phyloP scores from a whole-genome alignment of 2,797 vertebrate genomes.

The Liasis olivaceus region DNA sequence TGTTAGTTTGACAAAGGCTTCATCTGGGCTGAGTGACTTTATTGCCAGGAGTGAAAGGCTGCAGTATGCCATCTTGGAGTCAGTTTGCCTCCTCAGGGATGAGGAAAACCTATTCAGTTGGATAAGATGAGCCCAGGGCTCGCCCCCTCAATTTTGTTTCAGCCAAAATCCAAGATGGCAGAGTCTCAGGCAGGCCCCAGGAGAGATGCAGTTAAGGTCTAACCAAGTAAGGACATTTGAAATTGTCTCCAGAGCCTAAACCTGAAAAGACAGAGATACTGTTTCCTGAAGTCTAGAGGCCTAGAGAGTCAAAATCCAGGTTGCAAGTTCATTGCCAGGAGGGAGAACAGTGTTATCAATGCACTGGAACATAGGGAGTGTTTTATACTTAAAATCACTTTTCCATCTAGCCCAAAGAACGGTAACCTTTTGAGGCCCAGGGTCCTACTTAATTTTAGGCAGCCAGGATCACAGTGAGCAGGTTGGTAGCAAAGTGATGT shows the following conservation, averaged over 20 bases:
- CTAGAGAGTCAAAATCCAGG: not conserved
- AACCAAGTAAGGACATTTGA: no score
- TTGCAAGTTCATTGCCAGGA: not conserved
- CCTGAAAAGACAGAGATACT: not conserved
- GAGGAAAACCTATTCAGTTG: no score
- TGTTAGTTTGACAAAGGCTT: no score
- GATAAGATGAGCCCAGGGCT: no score
- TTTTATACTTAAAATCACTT: not conserved
- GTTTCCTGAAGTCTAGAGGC: not conserved
- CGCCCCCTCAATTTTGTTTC: no score
- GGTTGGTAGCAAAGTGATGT: not conserved
- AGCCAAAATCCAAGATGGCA: no score
- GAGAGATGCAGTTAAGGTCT: no score
- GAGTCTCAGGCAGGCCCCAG: no score
- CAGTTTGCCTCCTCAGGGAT: no score
- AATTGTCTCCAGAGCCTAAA: not conserved
- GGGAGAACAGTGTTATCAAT: not conserved
- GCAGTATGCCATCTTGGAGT: no score
- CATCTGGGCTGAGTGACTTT: no score
- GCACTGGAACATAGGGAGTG: not conserved
- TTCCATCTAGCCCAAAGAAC: not conserved
- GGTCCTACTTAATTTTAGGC: not conserved
- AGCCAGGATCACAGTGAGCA: not conserved
- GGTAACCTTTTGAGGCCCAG: not conserved
- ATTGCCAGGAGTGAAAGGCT: no score